phyloP scores from a whole-genome alignment of 2,113 vertebrate genomes.

The Gymnorhina tibicen region DNA sequence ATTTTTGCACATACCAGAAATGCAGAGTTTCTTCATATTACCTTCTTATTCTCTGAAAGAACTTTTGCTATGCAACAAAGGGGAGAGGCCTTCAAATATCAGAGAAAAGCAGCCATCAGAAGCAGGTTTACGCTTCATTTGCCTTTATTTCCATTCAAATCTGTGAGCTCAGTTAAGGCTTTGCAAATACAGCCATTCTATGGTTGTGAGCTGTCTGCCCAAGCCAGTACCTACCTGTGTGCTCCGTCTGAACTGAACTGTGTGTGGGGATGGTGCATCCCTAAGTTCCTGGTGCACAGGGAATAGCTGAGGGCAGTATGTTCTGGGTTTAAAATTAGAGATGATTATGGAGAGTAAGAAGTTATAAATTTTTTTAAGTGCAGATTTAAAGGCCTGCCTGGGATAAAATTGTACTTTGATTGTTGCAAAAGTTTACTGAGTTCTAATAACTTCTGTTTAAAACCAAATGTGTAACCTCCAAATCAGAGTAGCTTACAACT shows the following conservation, averaged over 20 bases:
- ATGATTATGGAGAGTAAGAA: not conserved
- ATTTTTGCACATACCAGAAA: not conserved
- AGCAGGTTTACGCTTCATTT: not conserved
- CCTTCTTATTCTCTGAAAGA: not conserved
- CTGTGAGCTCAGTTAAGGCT: not conserved
- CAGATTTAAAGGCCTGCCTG: not conserved
- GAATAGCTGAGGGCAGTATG: not conserved
- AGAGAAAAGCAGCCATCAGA: not conserved
- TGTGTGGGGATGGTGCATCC: not conserved
- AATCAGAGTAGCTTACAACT: not conserved
- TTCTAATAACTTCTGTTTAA: constrained; percentile 36
- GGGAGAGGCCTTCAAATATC: not conserved
- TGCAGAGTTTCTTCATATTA: not conserved
- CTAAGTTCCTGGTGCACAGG: not conserved
- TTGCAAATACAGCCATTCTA: not conserved
- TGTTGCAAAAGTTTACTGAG: not conserved
- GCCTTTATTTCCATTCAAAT: not conserved
- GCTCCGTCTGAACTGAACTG: not conserved
- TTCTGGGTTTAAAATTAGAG: not conserved
- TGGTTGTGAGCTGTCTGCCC: not conserved
- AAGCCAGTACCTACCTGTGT: accelerated
- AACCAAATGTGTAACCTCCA: not conserved
- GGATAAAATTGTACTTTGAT: not conserved
- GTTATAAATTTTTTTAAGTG: not conserved
- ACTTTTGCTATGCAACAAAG: not conserved